Conservation (phyloP, 1,140 invertebrate genomes). For the Lasioglossum albipes region DNA sequence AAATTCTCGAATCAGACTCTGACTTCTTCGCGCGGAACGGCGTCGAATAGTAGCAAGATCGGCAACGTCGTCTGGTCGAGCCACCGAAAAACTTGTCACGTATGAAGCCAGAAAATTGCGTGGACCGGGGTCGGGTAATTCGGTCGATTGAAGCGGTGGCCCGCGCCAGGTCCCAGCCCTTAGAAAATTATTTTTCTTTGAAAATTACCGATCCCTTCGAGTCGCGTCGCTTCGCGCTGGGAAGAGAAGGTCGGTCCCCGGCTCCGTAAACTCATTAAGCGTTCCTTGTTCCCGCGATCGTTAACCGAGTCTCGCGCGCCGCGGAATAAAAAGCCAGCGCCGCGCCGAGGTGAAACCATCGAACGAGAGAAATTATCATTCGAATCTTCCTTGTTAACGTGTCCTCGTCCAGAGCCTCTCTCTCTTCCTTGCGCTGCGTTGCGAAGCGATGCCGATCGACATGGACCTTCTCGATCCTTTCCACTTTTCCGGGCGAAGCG, state of each 20-base stretch:
- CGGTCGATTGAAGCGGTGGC: slow-evolving; percentile 44
- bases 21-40: neutral
- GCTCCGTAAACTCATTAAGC: slow-evolving; percentile 76
- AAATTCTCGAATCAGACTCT: too few relatives aligned
- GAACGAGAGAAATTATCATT: slow-evolving; percentile 64
- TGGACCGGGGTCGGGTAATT: slow-evolving; percentile 42
- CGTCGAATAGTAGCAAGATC: neutral
- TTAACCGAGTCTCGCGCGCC: slow-evolving; percentile 54
- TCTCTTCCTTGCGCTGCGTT: neutral
- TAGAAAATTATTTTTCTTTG: slow-evolving; percentile 79
- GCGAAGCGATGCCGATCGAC: too few relatives aligned
- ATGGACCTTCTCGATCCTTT: too few relatives aligned
- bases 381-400: slow-evolving; percentile 55
- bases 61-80: neutral
- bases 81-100: slow-evolving; percentile 14
- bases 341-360: slow-evolving; percentile 49
- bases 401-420: neutral
- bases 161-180: slow-evolving; percentile 58
- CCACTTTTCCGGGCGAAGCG: too few relatives aligned
- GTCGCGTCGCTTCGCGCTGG: slow-evolving; percentile 4
- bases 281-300: slow-evolving; percentile 73
- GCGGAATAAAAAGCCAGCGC: slow-evolving; percentile 18
- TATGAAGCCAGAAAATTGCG: slow-evolving; percentile 27
- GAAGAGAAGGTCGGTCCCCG: slow-evolving; percentile 18
- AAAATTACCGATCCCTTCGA: slow-evolving; percentile 74